These are phyloP conservation scores for Metopolophium dirhodum DNA, from an alignment of 1,140 invertebrate species.

Conservation along the genomic window DNA sequence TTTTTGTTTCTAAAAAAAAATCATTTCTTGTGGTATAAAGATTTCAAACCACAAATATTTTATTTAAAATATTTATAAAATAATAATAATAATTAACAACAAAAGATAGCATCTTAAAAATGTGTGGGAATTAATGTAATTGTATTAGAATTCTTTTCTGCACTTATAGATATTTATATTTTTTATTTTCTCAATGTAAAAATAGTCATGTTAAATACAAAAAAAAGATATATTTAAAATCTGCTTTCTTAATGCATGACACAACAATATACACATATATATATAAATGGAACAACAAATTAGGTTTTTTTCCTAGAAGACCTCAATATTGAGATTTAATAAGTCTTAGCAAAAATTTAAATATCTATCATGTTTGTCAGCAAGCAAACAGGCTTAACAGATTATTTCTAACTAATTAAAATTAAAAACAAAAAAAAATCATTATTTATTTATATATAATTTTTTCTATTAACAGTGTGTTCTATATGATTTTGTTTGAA, in stretches of 20 bases:
- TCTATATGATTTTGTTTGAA: conserved; percentile 43
- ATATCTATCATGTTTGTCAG: not conserved
- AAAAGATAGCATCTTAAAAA: conserved; percentile 37
- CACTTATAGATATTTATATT: conserved; percentile 29
- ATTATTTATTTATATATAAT: conserved; percentile 40
- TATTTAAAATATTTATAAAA: conserved; percentile 38
- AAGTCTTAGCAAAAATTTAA: conserved; percentile 39
- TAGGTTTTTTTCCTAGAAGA: conserved; percentile 40
- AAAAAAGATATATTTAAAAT: conserved; percentile 13
- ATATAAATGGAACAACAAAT: conserved; percentile 23
- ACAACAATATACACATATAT: not conserved
- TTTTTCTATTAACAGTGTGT: conserved; percentile 52
- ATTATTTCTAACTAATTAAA: conserved; percentile 44
- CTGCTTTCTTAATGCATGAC: conserved; percentile 42
- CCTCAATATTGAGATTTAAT: conserved; percentile 26
- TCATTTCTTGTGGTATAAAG: conserved; percentile 28
- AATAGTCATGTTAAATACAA: conserved; percentile 28
- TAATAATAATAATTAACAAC: conserved; percentile 41
- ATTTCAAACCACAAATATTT: conserved; percentile 50
- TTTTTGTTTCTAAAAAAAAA: conserved; percentile 31
- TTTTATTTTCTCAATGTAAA: conserved; percentile 48
- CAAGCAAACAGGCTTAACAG: conserved; percentile 16
- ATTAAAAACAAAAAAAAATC: conserved; percentile 14
- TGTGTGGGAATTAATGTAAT: conserved; percentile 45
- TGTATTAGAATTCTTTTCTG: conserved; percentile 52